These are phyloP conservation scores for Pseudolycoriella hygida DNA, from an alignment of 2,888 invertebrate genomes.

Conservation along the genomic window DNA sequence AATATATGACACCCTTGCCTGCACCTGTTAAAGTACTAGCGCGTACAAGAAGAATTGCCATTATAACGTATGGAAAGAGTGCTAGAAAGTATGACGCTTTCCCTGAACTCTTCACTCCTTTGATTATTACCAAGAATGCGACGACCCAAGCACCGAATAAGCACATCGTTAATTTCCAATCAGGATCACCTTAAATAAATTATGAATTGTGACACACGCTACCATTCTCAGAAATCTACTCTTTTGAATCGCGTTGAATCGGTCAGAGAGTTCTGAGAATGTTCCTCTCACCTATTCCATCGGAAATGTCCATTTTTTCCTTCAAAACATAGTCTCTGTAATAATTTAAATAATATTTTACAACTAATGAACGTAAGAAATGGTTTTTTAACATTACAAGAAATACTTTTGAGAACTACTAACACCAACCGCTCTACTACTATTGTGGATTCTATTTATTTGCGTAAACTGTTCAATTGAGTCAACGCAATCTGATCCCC, in stretches of 20 bases:
- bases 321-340: slow-evolving; percentile 33
- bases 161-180: slow-evolving; percentile 50
- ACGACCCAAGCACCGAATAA: slow-evolving; percentile 48
- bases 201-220: too few species aligned
- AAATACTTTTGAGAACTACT: slow-evolving; percentile 44
- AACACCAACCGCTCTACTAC: not conserved
- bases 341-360: not conserved
- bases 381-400: slow-evolving; percentile 25
- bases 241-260: too few species aligned
- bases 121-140: slow-evolving; percentile 48
- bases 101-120: slow-evolving; percentile 60
- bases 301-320: slow-evolving; percentile 29
- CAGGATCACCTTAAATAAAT: slow-evolving; percentile 41
- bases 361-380: too few species aligned
- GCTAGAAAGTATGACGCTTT: slow-evolving; percentile 82
- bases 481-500: slow-evolving; percentile 21
- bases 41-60: slow-evolving; percentile 53
- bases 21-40: slow-evolving; percentile 51
- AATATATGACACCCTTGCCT: slow-evolving; percentile 54
- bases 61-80: slow-evolving; percentile 63
- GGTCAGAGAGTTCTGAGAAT: too few species aligned
- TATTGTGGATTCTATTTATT: slow-evolving; percentile 9
- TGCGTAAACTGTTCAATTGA: too few species aligned
- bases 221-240: too few species aligned
- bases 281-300: slow-evolving; percentile 27